phyloP scores from a whole-genome alignment of 1,140 invertebrate genomes.

The Meloidogyne hapla region DNA sequence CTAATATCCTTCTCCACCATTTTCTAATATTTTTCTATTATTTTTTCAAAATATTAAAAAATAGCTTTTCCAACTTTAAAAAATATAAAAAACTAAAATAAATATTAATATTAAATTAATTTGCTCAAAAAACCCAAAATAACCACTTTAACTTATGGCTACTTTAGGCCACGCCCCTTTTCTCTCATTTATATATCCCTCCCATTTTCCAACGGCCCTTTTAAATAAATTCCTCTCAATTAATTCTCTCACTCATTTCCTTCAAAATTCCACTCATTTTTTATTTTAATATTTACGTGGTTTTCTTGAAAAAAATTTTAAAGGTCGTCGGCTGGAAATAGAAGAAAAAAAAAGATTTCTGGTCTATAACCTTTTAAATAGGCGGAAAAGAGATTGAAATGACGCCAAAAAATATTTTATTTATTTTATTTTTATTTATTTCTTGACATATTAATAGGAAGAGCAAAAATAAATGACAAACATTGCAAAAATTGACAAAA shows the following conservation, averaged over 20 bases:
- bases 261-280: neutral
- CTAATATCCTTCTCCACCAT: too few relatives aligned
- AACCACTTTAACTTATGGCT: neutral
- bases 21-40: too few relatives aligned
- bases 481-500: neutral
- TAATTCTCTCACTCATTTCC: neutral
- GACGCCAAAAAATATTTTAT: neutral
- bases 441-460: neutral
- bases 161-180: neutral
- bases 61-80: neutral
- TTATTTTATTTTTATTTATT: neutral
- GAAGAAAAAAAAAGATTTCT: constrained; percentile 3
- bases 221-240: neutral
- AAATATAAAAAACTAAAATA: neutral
- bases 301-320: neutral
- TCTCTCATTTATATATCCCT: neutral
- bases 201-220: neutral
- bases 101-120: too few relatives aligned
- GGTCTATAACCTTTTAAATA: neutral
- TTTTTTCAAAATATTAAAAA: too few relatives aligned
- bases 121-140: neutral
- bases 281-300: neutral
- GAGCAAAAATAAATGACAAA: neutral
- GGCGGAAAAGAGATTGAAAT: neutral
- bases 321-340: too few relatives aligned